Conservation (phyloP, 1,140 invertebrate genomes). For the Pteromalus puparum region DNA sequence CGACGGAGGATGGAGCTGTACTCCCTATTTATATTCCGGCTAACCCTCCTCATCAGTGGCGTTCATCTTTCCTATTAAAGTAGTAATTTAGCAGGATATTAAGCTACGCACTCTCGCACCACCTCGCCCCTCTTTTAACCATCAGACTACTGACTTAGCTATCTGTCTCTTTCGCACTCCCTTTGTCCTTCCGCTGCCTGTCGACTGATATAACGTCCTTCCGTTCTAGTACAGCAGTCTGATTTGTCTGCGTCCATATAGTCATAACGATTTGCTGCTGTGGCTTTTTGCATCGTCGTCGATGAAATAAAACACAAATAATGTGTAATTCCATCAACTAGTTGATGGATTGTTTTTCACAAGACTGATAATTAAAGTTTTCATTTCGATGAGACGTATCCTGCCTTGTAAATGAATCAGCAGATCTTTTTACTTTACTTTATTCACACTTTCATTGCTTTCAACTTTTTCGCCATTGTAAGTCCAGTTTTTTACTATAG, state of each 20-base stretch:
- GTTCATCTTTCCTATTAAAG: slow-evolving; percentile 77
- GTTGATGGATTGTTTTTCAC: not conserved
- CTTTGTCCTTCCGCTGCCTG: not conserved
- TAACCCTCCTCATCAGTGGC: slow-evolving; percentile 75
- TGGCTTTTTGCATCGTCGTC: not conserved
- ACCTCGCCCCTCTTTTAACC: slow-evolving; percentile 48
- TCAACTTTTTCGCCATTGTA: slow-evolving; percentile 46
- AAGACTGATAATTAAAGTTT: slow-evolving; percentile 7
- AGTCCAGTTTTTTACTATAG: slow-evolving; percentile 33
- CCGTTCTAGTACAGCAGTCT: not conserved
- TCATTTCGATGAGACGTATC: not conserved
- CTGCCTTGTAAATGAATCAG: slow-evolving; percentile 14
- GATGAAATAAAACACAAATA: not conserved
- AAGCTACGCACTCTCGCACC: slow-evolving; percentile 71
- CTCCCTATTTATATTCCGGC: slow-evolving; percentile 75
- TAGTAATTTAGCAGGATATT: slow-evolving; percentile 78
- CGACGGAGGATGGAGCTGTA: slow-evolving; percentile 55
- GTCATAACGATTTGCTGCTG: too few relatives aligned
- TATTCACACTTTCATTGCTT: slow-evolving; percentile 39
- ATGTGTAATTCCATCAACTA: not conserved
- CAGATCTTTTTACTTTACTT: slow-evolving; percentile 24
- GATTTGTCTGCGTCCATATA: not conserved
- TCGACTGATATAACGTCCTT: slow-evolving; percentile 12
- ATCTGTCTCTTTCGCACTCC: not conserved
- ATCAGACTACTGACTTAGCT: not conserved